Conservation (phyloP, 1,140 invertebrate species). For the Cydia pomonella region DNA sequence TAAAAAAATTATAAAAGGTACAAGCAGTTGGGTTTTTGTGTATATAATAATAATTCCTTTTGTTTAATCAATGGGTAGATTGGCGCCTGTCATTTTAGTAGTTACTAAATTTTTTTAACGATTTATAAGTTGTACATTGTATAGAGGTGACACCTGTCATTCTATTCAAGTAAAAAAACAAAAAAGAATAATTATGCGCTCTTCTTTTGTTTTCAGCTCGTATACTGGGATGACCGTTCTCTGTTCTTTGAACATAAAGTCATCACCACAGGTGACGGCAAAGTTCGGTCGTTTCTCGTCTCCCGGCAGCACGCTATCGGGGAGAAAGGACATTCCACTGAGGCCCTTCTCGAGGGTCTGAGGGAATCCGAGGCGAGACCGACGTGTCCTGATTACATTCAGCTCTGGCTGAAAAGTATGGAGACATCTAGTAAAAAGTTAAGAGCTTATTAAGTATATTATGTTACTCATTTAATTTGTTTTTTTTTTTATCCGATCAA, state of each 20-base stretch:
- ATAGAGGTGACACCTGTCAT: no score
- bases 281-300: constrained; percentile 87
- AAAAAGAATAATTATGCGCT: no score
- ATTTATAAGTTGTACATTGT: no score
- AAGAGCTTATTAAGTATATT: constrained; percentile 41
- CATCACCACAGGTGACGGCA: constrained; percentile 85
- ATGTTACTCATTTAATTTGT: neutral
- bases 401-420: constrained; percentile 59
- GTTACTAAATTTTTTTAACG: no score
- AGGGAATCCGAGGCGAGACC: constrained; percentile 70
- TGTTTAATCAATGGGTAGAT: no score
- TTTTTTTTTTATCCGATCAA: constrained; percentile 2
- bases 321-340: constrained; percentile 81
- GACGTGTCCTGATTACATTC: constrained; percentile 54
- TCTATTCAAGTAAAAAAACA: no score
- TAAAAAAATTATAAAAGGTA: no score
- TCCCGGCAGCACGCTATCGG: constrained; percentile 87
- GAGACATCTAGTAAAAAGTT: constrained; percentile 53
- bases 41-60: no score
- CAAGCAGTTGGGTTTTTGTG: no score
- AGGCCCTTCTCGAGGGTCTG: constrained; percentile 81
- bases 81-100: no score
- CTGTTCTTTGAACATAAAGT: constrained; percentile 93
- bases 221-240: constrained; percentile 91
- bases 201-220: constrained; percentile 62